Evolutionary conservation across 2,888 invertebrate genomes (phyloP).

Genomic region (Drosophila atripex): DNA sequence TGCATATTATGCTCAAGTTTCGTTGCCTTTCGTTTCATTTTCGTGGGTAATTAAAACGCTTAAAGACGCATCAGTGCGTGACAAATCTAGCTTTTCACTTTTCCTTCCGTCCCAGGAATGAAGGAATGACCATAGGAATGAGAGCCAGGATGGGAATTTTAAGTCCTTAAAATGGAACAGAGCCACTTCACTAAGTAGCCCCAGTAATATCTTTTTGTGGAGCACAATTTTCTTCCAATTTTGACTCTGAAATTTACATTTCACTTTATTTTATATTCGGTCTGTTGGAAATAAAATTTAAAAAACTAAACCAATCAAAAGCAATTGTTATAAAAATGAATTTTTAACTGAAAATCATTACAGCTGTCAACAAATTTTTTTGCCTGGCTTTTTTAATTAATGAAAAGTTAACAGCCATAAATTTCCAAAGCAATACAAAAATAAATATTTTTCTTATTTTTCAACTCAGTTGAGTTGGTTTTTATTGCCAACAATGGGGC

Average conservation of each 20-base stretch:
- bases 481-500: not conserved
- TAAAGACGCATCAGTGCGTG: conserved; percentile 81
- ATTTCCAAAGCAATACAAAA: conserved; percentile 15
- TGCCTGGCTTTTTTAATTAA: conserved; percentile 29
- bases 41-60: conserved; percentile 81
- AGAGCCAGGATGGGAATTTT: conserved; percentile 16
- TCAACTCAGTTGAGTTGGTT: not conserved
- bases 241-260: conserved; percentile 2
- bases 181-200: conserved; percentile 56
- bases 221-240: conserved; percentile 53
- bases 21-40: conserved; percentile 60
- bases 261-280: not conserved
- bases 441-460: conserved; percentile 10
- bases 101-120: conserved; percentile 51
- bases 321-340: conserved; percentile 4
- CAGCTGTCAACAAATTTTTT: conserved; percentile 14
- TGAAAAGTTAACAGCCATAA: conserved; percentile 38
- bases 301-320: not conserved
- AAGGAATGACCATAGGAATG: too few species aligned
- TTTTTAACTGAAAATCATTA: conserved; percentile 24
- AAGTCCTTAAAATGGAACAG: conserved; percentile 21
- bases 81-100: conserved; percentile 82
- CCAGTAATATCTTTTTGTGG: conserved; percentile 46
- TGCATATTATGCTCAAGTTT: conserved; percentile 78
- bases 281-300: not conserved